These are phyloP conservation scores for Steinernema carpocapsae DNA, from an alignment of 2,888 invertebrate species.

Conservation along the genomic window DNA sequence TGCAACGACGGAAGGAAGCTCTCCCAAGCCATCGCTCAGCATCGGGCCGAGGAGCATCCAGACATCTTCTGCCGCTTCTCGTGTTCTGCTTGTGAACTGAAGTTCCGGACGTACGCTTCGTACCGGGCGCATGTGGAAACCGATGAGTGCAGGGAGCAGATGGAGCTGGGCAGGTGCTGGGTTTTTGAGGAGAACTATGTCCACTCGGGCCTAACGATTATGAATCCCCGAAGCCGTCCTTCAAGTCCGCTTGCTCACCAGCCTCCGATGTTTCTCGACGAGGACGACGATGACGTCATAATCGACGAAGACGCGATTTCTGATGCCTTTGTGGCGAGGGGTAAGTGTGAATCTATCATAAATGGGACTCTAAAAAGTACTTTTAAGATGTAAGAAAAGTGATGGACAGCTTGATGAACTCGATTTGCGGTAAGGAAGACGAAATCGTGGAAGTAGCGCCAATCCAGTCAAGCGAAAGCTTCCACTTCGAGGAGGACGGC, in stretches of 20 bases:
- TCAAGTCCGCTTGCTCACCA: too few species aligned
- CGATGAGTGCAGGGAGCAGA: background rate
- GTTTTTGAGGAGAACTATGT: background rate
- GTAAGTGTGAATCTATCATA: background rate
- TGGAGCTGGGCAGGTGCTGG: background rate
- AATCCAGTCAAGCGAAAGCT: background rate
- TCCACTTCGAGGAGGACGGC: background rate
- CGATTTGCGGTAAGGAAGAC: background rate
- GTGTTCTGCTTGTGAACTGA: background rate
- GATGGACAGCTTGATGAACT: background rate
- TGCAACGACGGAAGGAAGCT: background rate
- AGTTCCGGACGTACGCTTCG: conserved; percentile 1
- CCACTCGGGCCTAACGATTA: background rate
- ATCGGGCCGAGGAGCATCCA: background rate
- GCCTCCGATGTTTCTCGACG: background rate
- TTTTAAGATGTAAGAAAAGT: background rate
- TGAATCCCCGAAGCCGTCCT: too few species aligned
- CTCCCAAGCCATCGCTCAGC: background rate
- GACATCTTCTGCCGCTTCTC: background rate
- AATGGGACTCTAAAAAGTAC: background rate
- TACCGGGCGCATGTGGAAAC: background rate
- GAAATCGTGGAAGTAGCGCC: background rate
- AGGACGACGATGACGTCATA: conserved; percentile 15
- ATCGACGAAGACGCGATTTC: background rate
- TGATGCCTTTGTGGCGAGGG: background rate